These are phyloP conservation scores for Spondyliosoma cantharus DNA, from an alignment of 2,797 vertebrate genomes.

Conservation along the genomic window DNA sequence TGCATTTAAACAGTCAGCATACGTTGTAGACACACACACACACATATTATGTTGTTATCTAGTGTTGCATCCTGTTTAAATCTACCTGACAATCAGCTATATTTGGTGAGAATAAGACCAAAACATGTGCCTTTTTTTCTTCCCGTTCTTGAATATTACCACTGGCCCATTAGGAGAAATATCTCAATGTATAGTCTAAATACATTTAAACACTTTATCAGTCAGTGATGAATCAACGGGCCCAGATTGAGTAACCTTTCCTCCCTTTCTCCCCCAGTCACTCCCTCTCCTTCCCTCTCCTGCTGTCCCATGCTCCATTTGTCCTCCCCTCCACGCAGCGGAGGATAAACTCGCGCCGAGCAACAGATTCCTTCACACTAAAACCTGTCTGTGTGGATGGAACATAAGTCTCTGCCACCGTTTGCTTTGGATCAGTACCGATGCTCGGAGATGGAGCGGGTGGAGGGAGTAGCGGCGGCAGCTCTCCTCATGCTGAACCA, in stretches of 20 bases:
- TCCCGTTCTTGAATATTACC: not conserved
- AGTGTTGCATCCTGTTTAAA: not conserved
- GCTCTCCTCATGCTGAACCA: constrained; percentile 51
- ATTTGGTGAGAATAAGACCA: not conserved
- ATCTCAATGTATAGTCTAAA: constrained; percentile 18
- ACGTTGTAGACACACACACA: constrained; percentile 8
- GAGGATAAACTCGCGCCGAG: constrained; percentile 72
- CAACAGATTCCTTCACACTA: constrained; percentile 82
- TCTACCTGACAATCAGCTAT: not conserved
- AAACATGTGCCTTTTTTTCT: not conserved
- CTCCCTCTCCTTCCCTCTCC: constrained; percentile 49
- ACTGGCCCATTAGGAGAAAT: constrained; percentile 18
- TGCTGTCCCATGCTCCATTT: constrained; percentile 76
- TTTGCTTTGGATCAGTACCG: constrained; percentile 80
- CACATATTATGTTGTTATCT: not conserved
- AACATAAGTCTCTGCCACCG: constrained; percentile 76
- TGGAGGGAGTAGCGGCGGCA: constrained; percentile 40
- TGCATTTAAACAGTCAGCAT: constrained; percentile 9
- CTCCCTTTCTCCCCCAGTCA: constrained; percentile 37
- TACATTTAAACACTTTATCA: constrained; percentile 25
- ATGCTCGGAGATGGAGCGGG: constrained; percentile 63
- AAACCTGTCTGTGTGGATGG: constrained; percentile 81
- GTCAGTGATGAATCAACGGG: constrained; percentile 28
- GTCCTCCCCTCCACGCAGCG: constrained; percentile 70
- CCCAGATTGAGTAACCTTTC: constrained; percentile 31